phyloP scores from a whole-genome alignment of 2,113 vertebrate species.

The Rhipidura dahli region DNA sequence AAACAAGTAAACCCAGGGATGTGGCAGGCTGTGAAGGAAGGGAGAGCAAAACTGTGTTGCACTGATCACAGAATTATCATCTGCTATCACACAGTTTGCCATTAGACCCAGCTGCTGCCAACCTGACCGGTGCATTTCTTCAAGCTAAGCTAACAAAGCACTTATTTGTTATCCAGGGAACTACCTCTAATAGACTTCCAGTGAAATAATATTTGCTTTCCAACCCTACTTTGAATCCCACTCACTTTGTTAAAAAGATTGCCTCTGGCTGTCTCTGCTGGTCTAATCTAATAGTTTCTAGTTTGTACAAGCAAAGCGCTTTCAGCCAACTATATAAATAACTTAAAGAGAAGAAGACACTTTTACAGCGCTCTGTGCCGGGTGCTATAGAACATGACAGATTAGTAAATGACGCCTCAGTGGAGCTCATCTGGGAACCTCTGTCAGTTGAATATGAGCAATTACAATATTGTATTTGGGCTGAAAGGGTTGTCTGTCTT shows the following conservation, averaged over 20 bases:
- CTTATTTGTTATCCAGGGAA: conserved; percentile 76
- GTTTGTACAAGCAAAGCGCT: conserved; percentile 84
- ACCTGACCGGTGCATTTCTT: conserved; percentile 67
- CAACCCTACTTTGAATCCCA: conserved; percentile 82
- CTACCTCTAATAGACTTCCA: conserved; percentile 80
- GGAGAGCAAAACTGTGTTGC: conserved; percentile 16
- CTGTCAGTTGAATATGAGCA: conserved; percentile 71
- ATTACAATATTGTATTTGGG: conserved; percentile 74
- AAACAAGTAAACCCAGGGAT: conserved; percentile 68
- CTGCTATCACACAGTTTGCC: conserved; percentile 63
- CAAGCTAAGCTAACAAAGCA: conserved; percentile 81
- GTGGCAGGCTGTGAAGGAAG: not conserved
- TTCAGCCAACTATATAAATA: conserved; percentile 83
- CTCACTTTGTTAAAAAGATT: conserved; percentile 84
- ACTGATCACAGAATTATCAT: conserved; percentile 67
- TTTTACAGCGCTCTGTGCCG: conserved; percentile 60
- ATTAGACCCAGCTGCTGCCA: conserved; percentile 78
- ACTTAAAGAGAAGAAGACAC: conserved; percentile 79
- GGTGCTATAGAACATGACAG: conserved; percentile 77
- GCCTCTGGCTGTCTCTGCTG: conserved; percentile 82
- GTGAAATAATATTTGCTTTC: conserved; percentile 86
- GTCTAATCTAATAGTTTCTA: conserved; percentile 87
- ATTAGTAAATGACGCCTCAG: conserved; percentile 72
- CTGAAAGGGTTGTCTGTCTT: conserved; percentile 73
- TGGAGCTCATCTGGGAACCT: conserved; percentile 71